Percentiles rank a stretch among this genome's conserved stretches.
phyloP scores from a whole-genome alignment of 2,888 invertebrate genomes.

The Phytoseiulus persimilis region DNA sequence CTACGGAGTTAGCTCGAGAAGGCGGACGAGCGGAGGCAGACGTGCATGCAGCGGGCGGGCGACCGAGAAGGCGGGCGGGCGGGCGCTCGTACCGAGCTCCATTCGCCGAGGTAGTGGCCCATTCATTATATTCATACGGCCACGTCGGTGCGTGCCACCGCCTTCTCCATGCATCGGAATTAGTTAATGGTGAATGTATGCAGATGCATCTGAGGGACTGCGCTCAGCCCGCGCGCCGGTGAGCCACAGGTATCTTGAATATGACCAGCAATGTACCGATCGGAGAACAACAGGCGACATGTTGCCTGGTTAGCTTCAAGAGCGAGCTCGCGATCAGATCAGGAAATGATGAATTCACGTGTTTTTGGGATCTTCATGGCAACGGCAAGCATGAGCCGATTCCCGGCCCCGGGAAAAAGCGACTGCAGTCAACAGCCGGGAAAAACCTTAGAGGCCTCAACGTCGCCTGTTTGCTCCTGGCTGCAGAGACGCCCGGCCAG shows the following conservation, averaged over 20 bases:
- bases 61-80: neutral
- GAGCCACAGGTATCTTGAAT: neutral
- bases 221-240: neutral
- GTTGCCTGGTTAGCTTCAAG: neutral
- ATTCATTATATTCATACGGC: conserved; percentile 5
- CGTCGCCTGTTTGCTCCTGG: neutral
- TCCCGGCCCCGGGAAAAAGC: neutral
- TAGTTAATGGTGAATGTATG: conserved; percentile 38
- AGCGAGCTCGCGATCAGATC: neutral
- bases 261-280: neutral
- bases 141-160: neutral
- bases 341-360: no score
- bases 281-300: neutral
- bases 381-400: neutral
- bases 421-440: neutral
- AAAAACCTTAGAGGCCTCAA: neutral
- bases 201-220: conserved; percentile 11
- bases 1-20: no score
- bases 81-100: no score
- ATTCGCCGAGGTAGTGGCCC: neutral
- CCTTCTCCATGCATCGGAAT: conserved; percentile 13
- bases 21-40: neutral
- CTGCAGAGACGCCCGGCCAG: no score
- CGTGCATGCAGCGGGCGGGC: neutral
- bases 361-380: no score